Evolutionary conservation across 2,113 vertebrate genomes (phyloP).

Genomic region (Oreamnos americanus): DNA sequence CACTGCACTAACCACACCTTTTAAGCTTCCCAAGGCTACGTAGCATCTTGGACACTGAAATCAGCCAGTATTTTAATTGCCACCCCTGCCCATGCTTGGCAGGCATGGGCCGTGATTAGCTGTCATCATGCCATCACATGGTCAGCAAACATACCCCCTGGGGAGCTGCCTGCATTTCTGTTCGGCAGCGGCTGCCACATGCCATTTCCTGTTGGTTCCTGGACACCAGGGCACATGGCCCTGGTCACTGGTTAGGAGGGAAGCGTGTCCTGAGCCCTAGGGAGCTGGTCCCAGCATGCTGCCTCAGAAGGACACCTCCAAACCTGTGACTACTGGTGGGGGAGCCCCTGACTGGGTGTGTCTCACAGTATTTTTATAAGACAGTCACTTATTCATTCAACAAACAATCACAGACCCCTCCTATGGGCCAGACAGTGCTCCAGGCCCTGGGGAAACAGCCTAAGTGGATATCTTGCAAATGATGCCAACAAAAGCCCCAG

Average conservation of each 20-base stretch:
- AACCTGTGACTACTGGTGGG: not conserved
- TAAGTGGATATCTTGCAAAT: not conserved
- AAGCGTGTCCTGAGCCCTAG: not conserved
- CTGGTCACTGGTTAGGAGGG: constrained; percentile 36
- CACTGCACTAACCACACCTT: not conserved
- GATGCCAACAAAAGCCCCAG: not conserved
- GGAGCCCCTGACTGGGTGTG: not conserved
- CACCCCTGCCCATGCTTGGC: not conserved
- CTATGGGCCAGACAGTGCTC: too few relatives aligned
- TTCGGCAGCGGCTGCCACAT: constrained; percentile 55
- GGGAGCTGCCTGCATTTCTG: constrained; percentile 14
- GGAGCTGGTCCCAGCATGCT: not conserved
- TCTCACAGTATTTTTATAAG: not conserved
- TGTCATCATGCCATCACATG: not conserved
- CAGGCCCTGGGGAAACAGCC: not conserved
- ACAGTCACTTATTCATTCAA: not conserved
- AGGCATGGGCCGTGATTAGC: not conserved
- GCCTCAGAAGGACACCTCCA: not conserved
- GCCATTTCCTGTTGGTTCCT: constrained; percentile 16
- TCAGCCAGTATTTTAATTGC: not conserved
- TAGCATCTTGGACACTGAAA: not conserved
- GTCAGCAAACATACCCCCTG: not conserved
- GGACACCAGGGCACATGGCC: constrained; percentile 1
- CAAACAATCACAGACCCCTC: not conserved
- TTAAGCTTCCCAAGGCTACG: not conserved